phyloP scores from a whole-genome alignment of 2,888 invertebrate species.

The Syrista parreyssii region DNA sequence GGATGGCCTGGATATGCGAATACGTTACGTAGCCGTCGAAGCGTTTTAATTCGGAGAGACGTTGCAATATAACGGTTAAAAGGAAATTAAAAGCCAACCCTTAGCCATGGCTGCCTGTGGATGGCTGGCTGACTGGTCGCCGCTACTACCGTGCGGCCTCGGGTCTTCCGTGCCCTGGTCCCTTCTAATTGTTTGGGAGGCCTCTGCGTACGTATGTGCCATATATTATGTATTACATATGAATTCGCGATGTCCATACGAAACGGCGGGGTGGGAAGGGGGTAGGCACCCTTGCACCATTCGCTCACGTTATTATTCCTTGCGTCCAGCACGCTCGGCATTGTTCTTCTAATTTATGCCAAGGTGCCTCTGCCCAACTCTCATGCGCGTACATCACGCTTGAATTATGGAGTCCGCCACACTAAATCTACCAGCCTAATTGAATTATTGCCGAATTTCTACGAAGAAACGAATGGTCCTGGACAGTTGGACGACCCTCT shows the following conservation, averaged over 20 bases:
- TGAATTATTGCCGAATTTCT: conserved; percentile 60
- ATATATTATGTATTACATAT: conserved; percentile 26
- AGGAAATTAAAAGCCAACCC: conserved; percentile 54
- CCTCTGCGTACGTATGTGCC: conserved; percentile 31
- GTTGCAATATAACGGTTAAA: conserved; percentile 59
- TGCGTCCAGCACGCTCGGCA: conserved; percentile 30
- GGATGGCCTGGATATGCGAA: neutral
- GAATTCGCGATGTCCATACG: conserved; percentile 34
- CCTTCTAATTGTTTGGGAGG: conserved; percentile 61
- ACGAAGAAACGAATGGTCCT: conserved; percentile 17
- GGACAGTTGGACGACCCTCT: neutral
- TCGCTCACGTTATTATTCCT: conserved; percentile 7
- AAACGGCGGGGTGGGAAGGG: neutral
- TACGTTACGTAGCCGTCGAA: conserved; percentile 38
- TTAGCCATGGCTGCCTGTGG: conserved; percentile 20
- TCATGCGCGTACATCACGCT: conserved; percentile 47
- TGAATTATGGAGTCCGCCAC: conserved; percentile 59
- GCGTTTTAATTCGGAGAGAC: conserved; percentile 51
- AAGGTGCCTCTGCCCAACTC: conserved; percentile 32
- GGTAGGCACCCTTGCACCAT: neutral
- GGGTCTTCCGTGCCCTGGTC: conserved; percentile 10
- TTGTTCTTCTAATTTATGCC: conserved; percentile 63
- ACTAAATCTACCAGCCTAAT: conserved; percentile 58
- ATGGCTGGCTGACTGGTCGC: conserved; percentile 22
- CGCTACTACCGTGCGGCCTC: conserved; percentile 7